phyloP scores from a whole-genome alignment of 2,888 invertebrate species.

The Cantharis lateralis region DNA sequence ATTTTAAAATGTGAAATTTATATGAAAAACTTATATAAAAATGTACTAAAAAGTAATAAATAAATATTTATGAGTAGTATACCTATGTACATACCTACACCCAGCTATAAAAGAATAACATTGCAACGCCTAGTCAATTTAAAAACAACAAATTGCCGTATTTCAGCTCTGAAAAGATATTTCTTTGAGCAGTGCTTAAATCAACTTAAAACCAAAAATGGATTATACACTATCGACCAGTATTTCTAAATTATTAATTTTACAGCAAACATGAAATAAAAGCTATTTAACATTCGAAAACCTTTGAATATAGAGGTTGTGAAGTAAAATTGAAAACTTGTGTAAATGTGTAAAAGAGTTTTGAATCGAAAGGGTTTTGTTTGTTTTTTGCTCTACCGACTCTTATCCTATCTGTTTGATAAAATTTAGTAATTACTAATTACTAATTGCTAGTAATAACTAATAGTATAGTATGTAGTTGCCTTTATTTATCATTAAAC shows the following conservation, averaged over 20 bases:
- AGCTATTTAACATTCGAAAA: background rate
- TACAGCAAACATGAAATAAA: background rate
- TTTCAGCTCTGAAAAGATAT: background rate
- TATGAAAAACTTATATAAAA: background rate
- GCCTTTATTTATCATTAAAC: too few species aligned
- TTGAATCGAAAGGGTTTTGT: too few species aligned
- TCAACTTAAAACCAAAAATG: background rate
- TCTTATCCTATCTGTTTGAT: too few species aligned
- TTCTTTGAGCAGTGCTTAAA: background rate
- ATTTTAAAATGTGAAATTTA: background rate
- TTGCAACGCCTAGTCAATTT: background rate
- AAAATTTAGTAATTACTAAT: too few species aligned
- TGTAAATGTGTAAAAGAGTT: too few species aligned
- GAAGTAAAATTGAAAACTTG: too few species aligned
- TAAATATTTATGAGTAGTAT: background rate
- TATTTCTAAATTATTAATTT: background rate
- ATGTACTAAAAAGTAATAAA: background rate
- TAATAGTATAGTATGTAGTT: too few species aligned
- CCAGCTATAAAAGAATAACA: background rate
- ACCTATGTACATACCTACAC: too few species aligned
- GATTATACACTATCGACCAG: background rate
- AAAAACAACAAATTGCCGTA: background rate
- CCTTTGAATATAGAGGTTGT: too few species aligned
- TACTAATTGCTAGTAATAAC: too few species aligned
- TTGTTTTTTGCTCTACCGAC: too few species aligned